These are phyloP conservation scores for Apamea epomidion DNA, from an alignment of 2,888 invertebrate species.

Conservation along the genomic window DNA sequence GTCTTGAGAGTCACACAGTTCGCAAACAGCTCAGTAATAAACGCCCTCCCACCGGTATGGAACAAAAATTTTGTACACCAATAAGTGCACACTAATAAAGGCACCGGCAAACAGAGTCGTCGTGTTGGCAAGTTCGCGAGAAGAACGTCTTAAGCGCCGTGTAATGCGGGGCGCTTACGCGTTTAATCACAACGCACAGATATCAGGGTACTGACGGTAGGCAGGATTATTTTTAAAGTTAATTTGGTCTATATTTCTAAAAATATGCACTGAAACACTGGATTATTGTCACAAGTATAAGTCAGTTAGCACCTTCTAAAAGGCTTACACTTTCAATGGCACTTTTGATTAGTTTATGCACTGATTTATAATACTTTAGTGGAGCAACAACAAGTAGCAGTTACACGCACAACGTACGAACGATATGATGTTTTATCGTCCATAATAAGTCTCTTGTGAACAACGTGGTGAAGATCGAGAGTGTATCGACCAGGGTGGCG, in stretches of 20 bases:
- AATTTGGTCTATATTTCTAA: conserved; percentile 3
- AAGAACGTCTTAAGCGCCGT: conserved; percentile 5
- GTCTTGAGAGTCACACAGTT: background rate
- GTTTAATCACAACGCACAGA: background rate
- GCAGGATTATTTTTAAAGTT: background rate
- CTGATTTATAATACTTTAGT: too few relatives aligned
- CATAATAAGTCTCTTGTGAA: too few relatives aligned
- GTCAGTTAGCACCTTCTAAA: background rate
- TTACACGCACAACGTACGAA: too few relatives aligned
- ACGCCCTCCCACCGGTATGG: background rate
- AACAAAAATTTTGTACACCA: background rate
- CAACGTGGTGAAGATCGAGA: too few relatives aligned
- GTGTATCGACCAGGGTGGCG: too few relatives aligned
- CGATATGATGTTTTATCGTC: too few relatives aligned
- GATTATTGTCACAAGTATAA: background rate
- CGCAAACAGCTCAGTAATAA: background rate
- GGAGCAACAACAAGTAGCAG: too few relatives aligned
- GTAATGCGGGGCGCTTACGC: background rate
- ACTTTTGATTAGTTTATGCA: too few relatives aligned
- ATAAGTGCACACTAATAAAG: conserved; percentile 4
- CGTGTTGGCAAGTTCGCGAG: background rate
- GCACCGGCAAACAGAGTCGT: background rate
- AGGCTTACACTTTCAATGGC: too few relatives aligned
- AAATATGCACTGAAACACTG: background rate
- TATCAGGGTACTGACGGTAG: background rate